phyloP scores from a whole-genome alignment of 1,140 invertebrate species.

The Drosophila bocki region DNA sequence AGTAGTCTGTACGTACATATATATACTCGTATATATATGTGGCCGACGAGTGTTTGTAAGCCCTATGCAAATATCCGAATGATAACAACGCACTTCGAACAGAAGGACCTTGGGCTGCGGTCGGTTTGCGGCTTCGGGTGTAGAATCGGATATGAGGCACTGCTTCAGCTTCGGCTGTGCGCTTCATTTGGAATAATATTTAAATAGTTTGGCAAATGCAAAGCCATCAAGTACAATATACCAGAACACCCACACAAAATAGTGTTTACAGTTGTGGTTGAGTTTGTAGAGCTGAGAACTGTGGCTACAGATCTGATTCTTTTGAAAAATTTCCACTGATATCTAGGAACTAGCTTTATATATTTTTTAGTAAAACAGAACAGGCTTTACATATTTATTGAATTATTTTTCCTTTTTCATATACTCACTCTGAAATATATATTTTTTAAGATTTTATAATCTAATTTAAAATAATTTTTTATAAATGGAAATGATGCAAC shows the following conservation, averaged over 20 bases:
- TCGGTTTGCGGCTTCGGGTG: constrained; percentile 26
- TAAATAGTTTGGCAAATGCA: constrained; percentile 74
- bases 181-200: constrained; percentile 70
- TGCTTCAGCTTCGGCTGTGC: constrained; percentile 27
- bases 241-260: constrained; percentile 1
- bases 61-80: constrained; percentile 69
- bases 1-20: constrained; percentile 10
- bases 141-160: constrained; percentile 44
- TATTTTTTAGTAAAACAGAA: neutral
- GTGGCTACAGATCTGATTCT: fast-evolving
- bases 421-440: neutral
- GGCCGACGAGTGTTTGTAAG: constrained; percentile 27
- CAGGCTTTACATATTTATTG: neutral
- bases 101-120: constrained; percentile 54
- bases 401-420: neutral
- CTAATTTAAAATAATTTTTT: neutral
- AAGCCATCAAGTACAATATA: constrained; percentile 50
- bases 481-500: neutral
- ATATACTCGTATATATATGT: constrained; percentile 4
- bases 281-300: neutral
- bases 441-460: neutral
- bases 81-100: constrained; percentile 77
- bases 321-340: too few relatives aligned
- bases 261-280: neutral
- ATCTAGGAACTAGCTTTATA: neutral